Evolutionary conservation across 1,140 invertebrate genomes (phyloP).

Genomic region (Pentalonia nigronervosa): DNA sequence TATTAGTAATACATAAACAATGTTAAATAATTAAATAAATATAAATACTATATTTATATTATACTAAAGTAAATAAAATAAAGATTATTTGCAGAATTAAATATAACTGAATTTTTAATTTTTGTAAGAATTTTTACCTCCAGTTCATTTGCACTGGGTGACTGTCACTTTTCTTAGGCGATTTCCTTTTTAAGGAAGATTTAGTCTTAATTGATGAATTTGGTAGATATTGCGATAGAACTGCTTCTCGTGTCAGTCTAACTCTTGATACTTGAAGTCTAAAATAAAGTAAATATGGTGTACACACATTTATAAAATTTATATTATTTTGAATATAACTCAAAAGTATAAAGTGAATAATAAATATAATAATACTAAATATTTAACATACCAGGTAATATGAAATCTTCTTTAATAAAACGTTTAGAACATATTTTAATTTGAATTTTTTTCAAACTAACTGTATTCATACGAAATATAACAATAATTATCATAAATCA

Average conservation of each 20-base stretch:
- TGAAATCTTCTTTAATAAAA: not conserved
- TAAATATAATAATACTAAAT: not conserved
- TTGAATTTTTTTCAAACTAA: not conserved
- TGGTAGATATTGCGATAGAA: not conserved
- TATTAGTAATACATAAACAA: too few relatives aligned
- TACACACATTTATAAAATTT: too few relatives aligned
- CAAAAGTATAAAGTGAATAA: not conserved
- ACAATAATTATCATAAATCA: not conserved
- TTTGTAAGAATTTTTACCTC: not conserved
- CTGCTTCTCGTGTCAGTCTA: not conserved
- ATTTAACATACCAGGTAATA: not conserved
- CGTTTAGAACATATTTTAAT: not conserved
- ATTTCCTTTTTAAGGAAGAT: slow-evolving; percentile 3
- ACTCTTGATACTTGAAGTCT: not conserved
- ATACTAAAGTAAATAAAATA: not conserved
- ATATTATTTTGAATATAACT: not conserved
- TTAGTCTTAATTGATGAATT: not conserved
- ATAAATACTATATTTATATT: not conserved
- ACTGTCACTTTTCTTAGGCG: not conserved
- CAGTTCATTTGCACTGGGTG: not conserved
- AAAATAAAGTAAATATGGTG: not conserved
- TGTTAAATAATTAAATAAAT: not conserved
- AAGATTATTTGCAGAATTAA: too few relatives aligned
- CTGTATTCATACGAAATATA: not conserved
- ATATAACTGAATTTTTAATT: not conserved